A percentile compares a stretch with the other conserved stretches of the same genome.
Evolutionary conservation across 2,888 invertebrate genomes (phyloP).

Genomic region (Rhogogaster chlorosoma): DNA sequence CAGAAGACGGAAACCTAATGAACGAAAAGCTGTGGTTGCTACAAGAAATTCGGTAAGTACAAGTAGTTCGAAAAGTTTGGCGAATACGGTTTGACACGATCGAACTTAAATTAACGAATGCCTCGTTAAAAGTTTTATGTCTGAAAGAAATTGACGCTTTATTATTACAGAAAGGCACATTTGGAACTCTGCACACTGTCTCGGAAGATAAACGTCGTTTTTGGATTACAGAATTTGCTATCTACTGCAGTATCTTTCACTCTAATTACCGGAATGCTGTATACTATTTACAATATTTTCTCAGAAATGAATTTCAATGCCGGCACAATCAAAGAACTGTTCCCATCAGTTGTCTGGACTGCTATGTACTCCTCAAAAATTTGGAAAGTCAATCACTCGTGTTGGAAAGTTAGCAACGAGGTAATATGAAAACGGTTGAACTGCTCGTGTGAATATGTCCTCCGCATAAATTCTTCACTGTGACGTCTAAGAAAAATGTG

Average conservation of each 20-base stretch:
- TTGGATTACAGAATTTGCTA: constrained; percentile 24
- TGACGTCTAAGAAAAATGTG: background rate
- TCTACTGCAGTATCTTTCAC: background rate
- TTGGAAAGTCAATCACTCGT: background rate
- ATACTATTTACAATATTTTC: background rate
- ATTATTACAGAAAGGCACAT: constrained; percentile 31
- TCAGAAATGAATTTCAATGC: background rate
- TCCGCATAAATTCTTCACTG: too few species aligned
- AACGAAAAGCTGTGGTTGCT: background rate
- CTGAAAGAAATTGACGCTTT: too few species aligned
- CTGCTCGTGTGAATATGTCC: background rate
- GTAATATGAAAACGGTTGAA: background rate
- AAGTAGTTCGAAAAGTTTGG: background rate
- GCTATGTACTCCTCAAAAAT: background rate
- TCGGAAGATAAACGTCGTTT: background rate
- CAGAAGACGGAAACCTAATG: background rate
- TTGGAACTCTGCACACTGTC: constrained; percentile 27
- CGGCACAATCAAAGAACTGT: background rate
- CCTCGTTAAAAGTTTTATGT: too few species aligned
- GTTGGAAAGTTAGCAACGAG: constrained; percentile 12
- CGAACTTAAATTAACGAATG: too few species aligned
- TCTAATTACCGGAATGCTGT: background rate
- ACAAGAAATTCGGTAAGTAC: background rate
- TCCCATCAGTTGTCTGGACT: background rate
- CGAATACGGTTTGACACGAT: background rate